A percentile compares a stretch with the other conserved stretches of the same genome.
Conservation (phyloP, 2,113 vertebrate genomes). For the Alethe diademata region DNA sequence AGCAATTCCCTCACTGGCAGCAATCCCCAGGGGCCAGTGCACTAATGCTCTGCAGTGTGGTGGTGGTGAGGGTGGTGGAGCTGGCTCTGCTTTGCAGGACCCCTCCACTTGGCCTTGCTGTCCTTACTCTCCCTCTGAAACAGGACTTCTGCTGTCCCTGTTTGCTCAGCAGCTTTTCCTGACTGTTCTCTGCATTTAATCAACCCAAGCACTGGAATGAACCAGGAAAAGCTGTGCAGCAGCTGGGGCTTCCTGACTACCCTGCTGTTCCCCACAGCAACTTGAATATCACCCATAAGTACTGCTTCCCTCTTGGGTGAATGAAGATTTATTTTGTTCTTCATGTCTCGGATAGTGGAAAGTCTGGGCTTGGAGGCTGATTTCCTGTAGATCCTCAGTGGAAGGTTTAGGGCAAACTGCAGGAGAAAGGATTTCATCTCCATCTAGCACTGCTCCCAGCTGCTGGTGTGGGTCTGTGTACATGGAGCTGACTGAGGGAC, state of each 20-base stretch:
- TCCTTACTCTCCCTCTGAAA: neutral
- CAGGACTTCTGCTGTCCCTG: neutral
- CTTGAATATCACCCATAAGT: neutral
- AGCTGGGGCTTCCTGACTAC: neutral
- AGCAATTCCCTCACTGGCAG: neutral
- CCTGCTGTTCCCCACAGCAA: neutral
- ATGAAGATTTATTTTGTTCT: neutral
- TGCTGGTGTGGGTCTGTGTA: neutral
- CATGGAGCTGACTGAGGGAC: neutral
- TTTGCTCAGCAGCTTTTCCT: neutral
- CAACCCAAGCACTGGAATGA: neutral
- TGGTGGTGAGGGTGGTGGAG: neutral
- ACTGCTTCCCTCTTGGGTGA: neutral
- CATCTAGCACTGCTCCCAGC: neutral
- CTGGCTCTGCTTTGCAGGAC: neutral
- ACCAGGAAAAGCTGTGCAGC: fast-evolving
- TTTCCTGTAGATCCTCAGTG: neutral
- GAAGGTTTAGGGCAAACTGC: neutral
- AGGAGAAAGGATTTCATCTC: neutral
- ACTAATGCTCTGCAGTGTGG: fast-evolving
- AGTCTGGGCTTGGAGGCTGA: neutral
- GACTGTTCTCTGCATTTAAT: neutral
- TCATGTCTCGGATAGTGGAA: neutral
- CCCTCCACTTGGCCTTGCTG: neutral
- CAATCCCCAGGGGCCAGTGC: neutral